Evolutionary conservation across 2,888 invertebrate species (phyloP), one percentile per base, ranked within the genome.

Genomic region (Callosobruchus maculatus): DNA sequence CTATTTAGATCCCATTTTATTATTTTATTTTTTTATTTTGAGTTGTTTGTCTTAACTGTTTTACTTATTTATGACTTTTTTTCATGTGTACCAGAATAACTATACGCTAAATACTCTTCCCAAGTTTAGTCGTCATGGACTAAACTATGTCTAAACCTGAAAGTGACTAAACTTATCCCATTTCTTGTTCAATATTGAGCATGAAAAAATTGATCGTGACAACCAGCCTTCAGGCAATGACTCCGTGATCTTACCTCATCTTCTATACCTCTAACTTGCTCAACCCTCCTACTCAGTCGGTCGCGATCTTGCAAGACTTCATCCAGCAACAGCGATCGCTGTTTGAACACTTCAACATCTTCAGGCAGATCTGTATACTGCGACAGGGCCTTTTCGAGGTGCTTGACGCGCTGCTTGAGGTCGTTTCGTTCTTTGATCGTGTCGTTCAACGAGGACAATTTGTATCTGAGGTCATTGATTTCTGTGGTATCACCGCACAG

Each of bases 311-410:
- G 77, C 7, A 82, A 67, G n/a, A 82, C 81, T 20, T 81, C 79
- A 72, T 85, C 85, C n/a, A 86, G 71, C 30, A 83, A 78, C 67
- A 81, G 69, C 0, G 85, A 83, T 72, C 82, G 78, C 71, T 81
- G 77, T 72, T 80, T 83, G 72, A 84, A 84, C 4, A 78, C 76
- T 49, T 83, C 84, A 13, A 85, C 77, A 71, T 85, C 83, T 73
- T 84, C 81, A 0, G 84, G 83, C 18, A 84, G 74, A 73, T 81
- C 81, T 1, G 76, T 81, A 74, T 81, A 83, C n/a, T 78, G 79
- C 21, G 75, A 70, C 5, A 86, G 76, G 78, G 85, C 80, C 67
- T 74, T 76, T 76, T 86, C 85, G 5, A 86, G 76, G 49, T 79
- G 77, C 22, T 80, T 71, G 20, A 85, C 81, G 75, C 82, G 79